A percentile compares a stretch with the other conserved stretches of the same genome.
Conservation (phyloP, 1,140 invertebrate species). For the Drosophila malerkotliana region DNA sequence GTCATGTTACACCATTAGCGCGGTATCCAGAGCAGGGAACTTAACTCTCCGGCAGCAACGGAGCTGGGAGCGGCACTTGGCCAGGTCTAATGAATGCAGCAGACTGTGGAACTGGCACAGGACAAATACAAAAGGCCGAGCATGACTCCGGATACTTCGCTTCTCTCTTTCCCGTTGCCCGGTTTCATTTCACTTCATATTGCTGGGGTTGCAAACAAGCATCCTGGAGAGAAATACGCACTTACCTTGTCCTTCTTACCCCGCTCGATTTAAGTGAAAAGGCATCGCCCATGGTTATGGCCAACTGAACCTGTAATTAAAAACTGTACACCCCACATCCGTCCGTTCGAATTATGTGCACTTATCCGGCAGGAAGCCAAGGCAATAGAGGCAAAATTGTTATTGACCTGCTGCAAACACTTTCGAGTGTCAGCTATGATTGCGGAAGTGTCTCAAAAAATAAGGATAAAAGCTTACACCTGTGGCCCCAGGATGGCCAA, state of each 20-base stretch:
- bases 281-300: slow-evolving; percentile 64
- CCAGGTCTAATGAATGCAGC: slow-evolving; percentile 76
- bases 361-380: slow-evolving; percentile 53
- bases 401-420: slow-evolving; percentile 57
- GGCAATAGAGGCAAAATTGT: slow-evolving; percentile 50
- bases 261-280: slow-evolving; percentile 34
- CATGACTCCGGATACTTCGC: slow-evolving; percentile 7
- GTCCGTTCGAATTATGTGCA: slow-evolving; percentile 62
- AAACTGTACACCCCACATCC: slow-evolving; percentile 46
- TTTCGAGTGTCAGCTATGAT: slow-evolving; percentile 55
- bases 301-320: slow-evolving; percentile 70
- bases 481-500: slow-evolving; percentile 53
- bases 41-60: slow-evolving; percentile 49
- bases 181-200: neutral
- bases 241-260: slow-evolving; percentile 20
- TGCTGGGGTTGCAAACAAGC: slow-evolving; percentile 44
- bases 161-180: slow-evolving; percentile 6
- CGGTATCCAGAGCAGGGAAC: slow-evolving; percentile 47
- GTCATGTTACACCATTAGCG: slow-evolving; percentile 72
- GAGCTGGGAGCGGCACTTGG: slow-evolving; percentile 60
- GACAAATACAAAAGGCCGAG: slow-evolving; percentile 62
- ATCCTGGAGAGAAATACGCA: slow-evolving; percentile 35
- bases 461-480: slow-evolving; percentile 35
- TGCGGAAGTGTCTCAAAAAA: slow-evolving; percentile 57
- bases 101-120: slow-evolving; percentile 77